Evolutionary conservation across 2,797 vertebrate genomes (phyloP), one percentile per base, ranked within the genome.

Genomic region (Emydoidea blandingii): DNA sequence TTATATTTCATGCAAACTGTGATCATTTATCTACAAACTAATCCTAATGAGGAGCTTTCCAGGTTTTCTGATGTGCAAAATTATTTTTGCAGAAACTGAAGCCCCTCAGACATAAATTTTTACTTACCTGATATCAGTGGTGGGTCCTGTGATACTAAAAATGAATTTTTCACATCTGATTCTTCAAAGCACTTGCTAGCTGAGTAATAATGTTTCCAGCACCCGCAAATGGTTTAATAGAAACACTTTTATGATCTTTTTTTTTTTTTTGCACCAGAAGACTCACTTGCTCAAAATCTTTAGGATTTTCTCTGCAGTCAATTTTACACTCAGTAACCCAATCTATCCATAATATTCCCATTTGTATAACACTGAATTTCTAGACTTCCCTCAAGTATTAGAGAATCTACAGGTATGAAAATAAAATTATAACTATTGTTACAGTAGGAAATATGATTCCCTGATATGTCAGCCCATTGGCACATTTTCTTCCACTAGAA

Each of bases 321-420:
- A 82, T 98, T 96, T 96, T 96, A 96, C 88, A 95, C 91, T 95
- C 21, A 41, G 82, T 97, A 96, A 97, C 91, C n/a, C 85, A 89
- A 29, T 91, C 68, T 95, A 49, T 82, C 92, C 78, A 86, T 86
- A 95, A 94, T 95, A 88, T 96, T 96, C 29, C 79, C 37, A 4
- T 57, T 92, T 95, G n/a, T 83, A 37, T 93, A 59, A 95, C 53
- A 80, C 21, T 88, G 52, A 29, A 89, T n/a, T 76, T 19, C 59
- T 56, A 19, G 19, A 91, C 11, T 82, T 95, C 65, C 57, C 83
- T 65, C 49, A 95, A 83, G 7, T 79, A 93, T 85, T 82, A 78
- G 94, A 88, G 59, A 57, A 90, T 74, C 52, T 89, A 3, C 56
- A 78, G 34, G 57, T 47, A 78, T 85, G 89, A 92, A 92, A 90